Conservation (phyloP, 2,797 vertebrate genomes). For the Crocodylus rhombifer region DNA sequence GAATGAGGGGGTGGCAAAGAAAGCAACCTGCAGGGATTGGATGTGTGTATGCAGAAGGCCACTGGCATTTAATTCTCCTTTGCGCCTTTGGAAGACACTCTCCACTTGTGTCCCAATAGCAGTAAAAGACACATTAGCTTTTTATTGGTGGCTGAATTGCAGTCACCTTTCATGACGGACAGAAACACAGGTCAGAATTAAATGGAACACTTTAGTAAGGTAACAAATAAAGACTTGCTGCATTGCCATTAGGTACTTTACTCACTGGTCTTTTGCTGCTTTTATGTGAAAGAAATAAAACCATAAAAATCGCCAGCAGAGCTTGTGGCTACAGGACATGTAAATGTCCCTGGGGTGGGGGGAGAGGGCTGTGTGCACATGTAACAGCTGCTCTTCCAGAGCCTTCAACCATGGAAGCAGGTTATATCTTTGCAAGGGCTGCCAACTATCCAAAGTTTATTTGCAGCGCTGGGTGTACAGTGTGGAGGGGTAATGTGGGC, state of each 20-base stretch:
- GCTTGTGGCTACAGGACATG: not conserved
- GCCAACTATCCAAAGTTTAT: not conserved
- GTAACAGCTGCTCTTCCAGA: not conserved
- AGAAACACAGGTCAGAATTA: not conserved
- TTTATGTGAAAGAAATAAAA: slow-evolving; percentile 31
- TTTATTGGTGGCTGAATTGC: not conserved
- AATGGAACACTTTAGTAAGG: not conserved
- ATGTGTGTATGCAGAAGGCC: not conserved
- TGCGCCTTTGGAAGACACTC: not conserved
- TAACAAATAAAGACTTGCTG: not conserved
- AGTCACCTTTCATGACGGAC: not conserved
- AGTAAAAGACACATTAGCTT: not conserved
- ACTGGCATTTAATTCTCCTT: not conserved
- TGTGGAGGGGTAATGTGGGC: not conserved
- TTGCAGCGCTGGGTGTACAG: not conserved
- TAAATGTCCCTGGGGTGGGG: not conserved
- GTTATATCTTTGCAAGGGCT: not conserved
- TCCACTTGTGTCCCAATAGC: not conserved
- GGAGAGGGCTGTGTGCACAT: not conserved
- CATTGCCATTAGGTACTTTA: not conserved
- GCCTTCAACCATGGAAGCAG: not conserved
- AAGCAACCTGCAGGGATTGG: not conserved
- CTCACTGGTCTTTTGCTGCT: slow-evolving; percentile 49
- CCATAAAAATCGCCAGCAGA: slow-evolving; percentile 2
- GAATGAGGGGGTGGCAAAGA: not conserved